phyloP scores from a whole-genome alignment of 1,140 invertebrate genomes.

The Rhizoglyphus robini region DNA sequence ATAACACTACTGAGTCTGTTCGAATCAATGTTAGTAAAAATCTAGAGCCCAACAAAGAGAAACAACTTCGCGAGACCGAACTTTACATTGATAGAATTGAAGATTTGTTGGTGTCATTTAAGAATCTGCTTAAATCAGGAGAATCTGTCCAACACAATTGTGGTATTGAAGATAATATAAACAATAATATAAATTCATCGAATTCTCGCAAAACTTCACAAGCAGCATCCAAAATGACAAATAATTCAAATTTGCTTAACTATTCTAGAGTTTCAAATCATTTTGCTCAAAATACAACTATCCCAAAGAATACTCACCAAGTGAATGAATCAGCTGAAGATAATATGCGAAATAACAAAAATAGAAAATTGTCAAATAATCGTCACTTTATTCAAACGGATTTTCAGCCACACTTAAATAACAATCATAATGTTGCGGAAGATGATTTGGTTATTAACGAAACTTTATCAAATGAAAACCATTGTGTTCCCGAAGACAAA shows the following conservation, averaged over 20 bases:
- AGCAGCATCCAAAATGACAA: neutral
- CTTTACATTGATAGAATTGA: conserved; percentile 7
- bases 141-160: neutral
- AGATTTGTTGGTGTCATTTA: conserved; percentile 8
- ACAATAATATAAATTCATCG: neutral
- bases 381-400: neutral
- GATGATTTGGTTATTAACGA: neutral
- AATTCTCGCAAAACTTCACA: neutral
- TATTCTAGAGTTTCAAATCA: neutral
- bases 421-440: neutral
- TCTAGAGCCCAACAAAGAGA: neutral
- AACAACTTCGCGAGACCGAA: neutral
- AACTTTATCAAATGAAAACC: neutral
- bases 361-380: neutral
- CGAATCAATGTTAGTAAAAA: neutral
- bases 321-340: neutral
- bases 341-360: neutral
- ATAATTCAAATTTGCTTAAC: neutral
- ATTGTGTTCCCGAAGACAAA: neutral
- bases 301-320: neutral
- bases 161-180: neutral
- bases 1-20: neutral
- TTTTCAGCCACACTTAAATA: neutral
- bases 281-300: neutral
- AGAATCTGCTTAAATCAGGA: neutral